These are phyloP conservation scores for Crotalus horridus DNA, from an alignment of 2,113 vertebrate genomes.

Conservation along the genomic window DNA sequence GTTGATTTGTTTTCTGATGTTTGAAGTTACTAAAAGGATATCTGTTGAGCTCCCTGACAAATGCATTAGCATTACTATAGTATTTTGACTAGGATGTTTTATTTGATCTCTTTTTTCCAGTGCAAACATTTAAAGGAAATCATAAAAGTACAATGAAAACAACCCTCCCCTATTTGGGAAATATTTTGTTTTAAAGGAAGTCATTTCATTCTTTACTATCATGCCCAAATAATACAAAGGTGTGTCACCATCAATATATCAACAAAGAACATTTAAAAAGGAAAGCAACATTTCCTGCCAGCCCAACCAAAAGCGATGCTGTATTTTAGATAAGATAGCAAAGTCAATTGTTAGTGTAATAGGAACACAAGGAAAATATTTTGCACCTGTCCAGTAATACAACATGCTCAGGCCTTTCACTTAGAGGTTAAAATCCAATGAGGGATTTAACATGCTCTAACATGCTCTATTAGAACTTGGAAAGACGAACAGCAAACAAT, in stretches of 20 bases:
- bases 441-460: background rate
- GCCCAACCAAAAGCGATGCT: slow-evolving; percentile 20
- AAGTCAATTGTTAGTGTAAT: slow-evolving; percentile 20
- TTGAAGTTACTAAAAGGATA: background rate
- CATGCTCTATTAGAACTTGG: background rate
- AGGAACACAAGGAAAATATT: slow-evolving; percentile 21
- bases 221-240: slow-evolving; percentile 59
- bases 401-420: background rate
- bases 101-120: slow-evolving; percentile 40
- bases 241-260: slow-evolving; percentile 43
- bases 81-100: slow-evolving; percentile 18
- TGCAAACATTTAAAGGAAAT: slow-evolving; percentile 67
- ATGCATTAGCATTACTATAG: background rate
- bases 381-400: slow-evolving; percentile 13
- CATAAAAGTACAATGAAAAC: slow-evolving; percentile 64
- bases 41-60: background rate
- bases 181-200: slow-evolving; percentile 66
- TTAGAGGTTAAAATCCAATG: background rate
- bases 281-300: slow-evolving; percentile 45
- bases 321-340: background rate
- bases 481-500: background rate
- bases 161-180: slow-evolving; percentile 56
- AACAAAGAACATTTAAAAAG: slow-evolving; percentile 43
- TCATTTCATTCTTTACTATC: slow-evolving; percentile 64
- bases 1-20: background rate